These are phyloP conservation scores for Hippopotamus amphibius DNA, from an alignment of 2,113 vertebrate genomes.

Conservation along the genomic window DNA sequence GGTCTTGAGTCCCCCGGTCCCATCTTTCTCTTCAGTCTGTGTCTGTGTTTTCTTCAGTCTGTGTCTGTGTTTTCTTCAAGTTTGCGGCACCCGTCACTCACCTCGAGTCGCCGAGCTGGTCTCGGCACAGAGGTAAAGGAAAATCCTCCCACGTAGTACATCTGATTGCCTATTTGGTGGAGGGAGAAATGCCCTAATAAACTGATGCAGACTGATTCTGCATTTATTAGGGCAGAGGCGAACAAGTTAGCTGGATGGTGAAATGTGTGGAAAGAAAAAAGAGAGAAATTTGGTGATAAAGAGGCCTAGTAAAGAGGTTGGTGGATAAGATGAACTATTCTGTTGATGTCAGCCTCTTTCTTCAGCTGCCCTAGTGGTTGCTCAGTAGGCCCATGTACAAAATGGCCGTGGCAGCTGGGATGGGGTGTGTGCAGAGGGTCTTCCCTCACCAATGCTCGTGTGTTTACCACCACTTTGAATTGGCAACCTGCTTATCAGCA, in stretches of 20 bases:
- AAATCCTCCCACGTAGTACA: background rate
- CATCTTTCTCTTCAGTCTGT: no score
- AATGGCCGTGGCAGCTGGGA: background rate
- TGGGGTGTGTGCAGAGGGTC: background rate
- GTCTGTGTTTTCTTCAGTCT: no score
- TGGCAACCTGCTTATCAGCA: background rate
- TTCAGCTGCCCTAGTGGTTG: background rate
- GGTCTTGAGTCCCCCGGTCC: no score
- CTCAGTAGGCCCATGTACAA: background rate
- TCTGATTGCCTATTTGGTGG: constrained; percentile 19
- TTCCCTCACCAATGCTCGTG: constrained; percentile 11
- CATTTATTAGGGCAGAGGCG: background rate
- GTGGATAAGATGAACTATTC: constrained; percentile 15
- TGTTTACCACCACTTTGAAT: background rate
- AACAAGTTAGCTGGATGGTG: background rate
- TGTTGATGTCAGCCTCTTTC: constrained; percentile 23
- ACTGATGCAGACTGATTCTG: background rate
- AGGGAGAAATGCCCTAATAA: constrained; percentile 2
- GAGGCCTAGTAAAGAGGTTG: background rate
- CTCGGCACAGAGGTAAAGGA: background rate
- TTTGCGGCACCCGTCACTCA: no score
- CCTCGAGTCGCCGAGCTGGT: no score
- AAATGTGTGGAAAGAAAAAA: constrained; percentile 43
- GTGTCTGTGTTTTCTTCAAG: no score
- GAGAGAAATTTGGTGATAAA: background rate